These are phyloP conservation scores for Speoplatyrhinus poulsoni DNA, from an alignment of 2,113 vertebrate genomes.

Conservation along the genomic window DNA sequence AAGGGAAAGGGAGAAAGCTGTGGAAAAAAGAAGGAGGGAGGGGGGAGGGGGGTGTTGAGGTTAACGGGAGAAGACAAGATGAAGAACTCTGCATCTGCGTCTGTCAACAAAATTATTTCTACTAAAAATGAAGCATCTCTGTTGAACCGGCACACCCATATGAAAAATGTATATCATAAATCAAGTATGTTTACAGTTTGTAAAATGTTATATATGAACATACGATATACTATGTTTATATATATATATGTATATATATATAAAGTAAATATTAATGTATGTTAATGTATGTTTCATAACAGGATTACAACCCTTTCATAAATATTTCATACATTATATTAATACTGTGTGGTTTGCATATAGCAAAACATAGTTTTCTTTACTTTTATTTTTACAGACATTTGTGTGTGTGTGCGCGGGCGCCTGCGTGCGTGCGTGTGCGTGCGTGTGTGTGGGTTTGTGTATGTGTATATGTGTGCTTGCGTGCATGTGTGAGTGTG, in stretches of 20 bases:
- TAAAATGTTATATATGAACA: too few species aligned
- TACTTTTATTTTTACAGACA: background rate
- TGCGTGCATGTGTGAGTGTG: background rate
- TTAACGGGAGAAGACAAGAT: background rate
- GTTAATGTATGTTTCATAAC: too few species aligned
- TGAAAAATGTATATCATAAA: background rate
- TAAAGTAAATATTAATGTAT: too few species aligned
- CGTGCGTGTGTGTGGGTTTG: background rate
- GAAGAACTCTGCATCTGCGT: background rate
- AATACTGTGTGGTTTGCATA: background rate
- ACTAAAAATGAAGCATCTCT: too few species aligned
- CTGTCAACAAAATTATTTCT: background rate
- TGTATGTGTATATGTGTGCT: background rate
- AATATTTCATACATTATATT: too few species aligned
- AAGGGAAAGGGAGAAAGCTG: slow-evolving; percentile 85
- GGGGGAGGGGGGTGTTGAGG: background rate
- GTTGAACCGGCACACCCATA: background rate
- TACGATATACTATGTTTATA: too few species aligned
- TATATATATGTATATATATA: too few species aligned
- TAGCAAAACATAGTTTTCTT: background rate
- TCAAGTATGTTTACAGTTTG: too few species aligned
- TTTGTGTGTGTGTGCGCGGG: slow-evolving; percentile 1
- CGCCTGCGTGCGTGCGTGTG: background rate
- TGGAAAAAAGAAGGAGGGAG: slow-evolving; percentile 7
- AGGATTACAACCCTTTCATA: too few species aligned